Base-by-base conservation (phyloP, 2,888 invertebrate genomes). In the Ypsolopha sequella region DNA sequence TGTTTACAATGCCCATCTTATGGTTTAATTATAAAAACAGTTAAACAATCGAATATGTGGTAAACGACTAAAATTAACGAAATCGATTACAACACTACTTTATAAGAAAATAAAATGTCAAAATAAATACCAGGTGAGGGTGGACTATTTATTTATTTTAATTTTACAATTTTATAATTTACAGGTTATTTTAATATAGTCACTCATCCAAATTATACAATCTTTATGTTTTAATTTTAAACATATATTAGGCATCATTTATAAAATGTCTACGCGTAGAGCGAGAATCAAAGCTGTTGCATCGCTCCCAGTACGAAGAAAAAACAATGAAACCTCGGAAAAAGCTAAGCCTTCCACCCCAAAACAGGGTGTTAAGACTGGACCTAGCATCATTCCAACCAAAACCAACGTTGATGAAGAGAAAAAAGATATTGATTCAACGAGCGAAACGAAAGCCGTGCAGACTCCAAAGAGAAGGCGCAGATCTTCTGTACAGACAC, bases 211-310 rank as follows among this genome's bases (percentile, higher is more conserved):
- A 24, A 24, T 4, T 24, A 24, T 24, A 24, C 4, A 24, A 24
- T 24, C 24, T 24, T 4, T 24, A 24, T 3, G 24, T 24, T 24
- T 24, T 24, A 24, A 4, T 24, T 24, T 2, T 24, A 24, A 24
- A 24, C 2, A 24, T 24, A 24, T 24, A 24, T 24, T 24, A 24
- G 24, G 24, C 2, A 24, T 24, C 24, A 43, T 43, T n/a, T 11
- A 10, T 24, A 41, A 36, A 51, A 91, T 91, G 91, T 88, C 91
- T 52, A 88, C 89, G 47, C 81, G 92, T 76, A 77, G 93, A 64
- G 90, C 91, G 49, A 88, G 93, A 73, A 92, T 94, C 61, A 93
- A 93, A 86, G 92, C 91, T 52, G 87, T 91, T 60, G 91, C 92
- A 45, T 90, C 91, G 56, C 85, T 93, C 57, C 91, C 91, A 45